A percentile compares a stretch with the other conserved stretches of the same genome.
Evolutionary conservation across 1,140 invertebrate genomes (phyloP).

Genomic region (Stenopsyche tienmushanensis): DNA sequence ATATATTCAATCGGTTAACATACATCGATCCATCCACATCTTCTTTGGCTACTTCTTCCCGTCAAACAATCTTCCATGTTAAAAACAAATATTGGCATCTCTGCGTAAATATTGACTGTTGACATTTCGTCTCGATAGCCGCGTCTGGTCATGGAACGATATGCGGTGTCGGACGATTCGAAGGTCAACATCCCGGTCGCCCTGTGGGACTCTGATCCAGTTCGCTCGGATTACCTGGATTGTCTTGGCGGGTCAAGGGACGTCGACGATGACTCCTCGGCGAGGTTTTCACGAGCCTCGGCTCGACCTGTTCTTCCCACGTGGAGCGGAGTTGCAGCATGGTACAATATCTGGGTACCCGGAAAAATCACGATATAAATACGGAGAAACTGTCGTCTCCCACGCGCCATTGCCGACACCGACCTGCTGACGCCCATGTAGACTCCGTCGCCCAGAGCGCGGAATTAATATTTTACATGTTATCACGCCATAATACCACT

Average conservation of each 20-base stretch:
- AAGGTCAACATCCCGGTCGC: too few relatives aligned
- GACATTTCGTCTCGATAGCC: constrained; percentile 13
- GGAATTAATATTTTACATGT: constrained; percentile 21
- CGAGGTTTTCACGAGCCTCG: background rate
- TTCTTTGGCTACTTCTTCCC: too few relatives aligned
- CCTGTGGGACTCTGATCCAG: too few relatives aligned
- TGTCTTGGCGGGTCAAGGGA: too few relatives aligned
- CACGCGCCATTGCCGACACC: constrained; percentile 20
- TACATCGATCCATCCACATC: too few relatives aligned
- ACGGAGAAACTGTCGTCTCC: constrained; percentile 22
- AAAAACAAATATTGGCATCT: constrained; percentile 16
- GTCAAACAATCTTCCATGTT: too few relatives aligned
- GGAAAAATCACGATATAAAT: constrained; percentile 19
- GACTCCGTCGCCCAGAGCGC: constrained; percentile 9
- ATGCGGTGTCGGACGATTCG: too few relatives aligned
- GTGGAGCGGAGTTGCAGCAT: constrained; percentile 18
- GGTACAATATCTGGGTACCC: constrained; percentile 17
- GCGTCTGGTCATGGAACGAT: too few relatives aligned
- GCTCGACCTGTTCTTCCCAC: constrained; percentile 28
- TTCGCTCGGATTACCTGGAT: too few relatives aligned
- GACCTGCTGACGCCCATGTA: constrained; percentile 22
- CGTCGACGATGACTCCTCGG: background rate
- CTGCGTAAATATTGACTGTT: constrained; percentile 15
- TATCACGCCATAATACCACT: constrained; percentile 13
- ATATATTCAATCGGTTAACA: too few relatives aligned